These are phyloP conservation scores for Todiramphus chloris DNA, from an alignment of 2,113 vertebrate genomes.

Conservation along the genomic window DNA sequence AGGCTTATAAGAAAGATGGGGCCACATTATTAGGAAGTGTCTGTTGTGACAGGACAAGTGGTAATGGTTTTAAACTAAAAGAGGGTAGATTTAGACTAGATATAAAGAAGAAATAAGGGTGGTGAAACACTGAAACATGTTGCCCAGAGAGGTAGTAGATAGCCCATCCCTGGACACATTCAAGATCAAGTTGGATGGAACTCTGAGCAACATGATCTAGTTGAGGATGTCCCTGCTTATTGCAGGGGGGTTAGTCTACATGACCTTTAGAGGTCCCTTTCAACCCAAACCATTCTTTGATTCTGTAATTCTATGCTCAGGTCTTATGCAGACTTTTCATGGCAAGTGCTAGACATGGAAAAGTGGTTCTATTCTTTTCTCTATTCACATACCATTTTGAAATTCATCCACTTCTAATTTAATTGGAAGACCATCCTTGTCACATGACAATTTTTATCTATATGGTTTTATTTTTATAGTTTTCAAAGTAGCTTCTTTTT, in stretches of 20 bases:
- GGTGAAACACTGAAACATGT: neutral
- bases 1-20: no score
- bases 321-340: neutral
- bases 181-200: no score
- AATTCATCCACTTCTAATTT: conserved; percentile 21
- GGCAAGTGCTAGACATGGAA: neutral
- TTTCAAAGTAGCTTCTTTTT: neutral
- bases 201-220: no score
- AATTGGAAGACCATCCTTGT: neutral
- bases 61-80: no score
- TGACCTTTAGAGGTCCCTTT: no score
- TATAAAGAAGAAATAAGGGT: no score
- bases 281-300: neutral
- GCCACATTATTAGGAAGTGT: no score
- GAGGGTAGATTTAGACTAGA: no score
- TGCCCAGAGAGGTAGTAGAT: neutral
- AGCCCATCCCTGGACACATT: no score
- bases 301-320: neutral
- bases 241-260: no score
- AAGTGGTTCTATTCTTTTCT: neutral
- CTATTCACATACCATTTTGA: neutral
- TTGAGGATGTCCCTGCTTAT: no score
- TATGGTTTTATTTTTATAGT: neutral
- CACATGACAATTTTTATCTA: neutral
- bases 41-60: neutral